Evolutionary conservation across 2,797 vertebrate genomes (phyloP), one percentile per base, ranked within the genome.

Genomic region (Danio kyathit): DNA sequence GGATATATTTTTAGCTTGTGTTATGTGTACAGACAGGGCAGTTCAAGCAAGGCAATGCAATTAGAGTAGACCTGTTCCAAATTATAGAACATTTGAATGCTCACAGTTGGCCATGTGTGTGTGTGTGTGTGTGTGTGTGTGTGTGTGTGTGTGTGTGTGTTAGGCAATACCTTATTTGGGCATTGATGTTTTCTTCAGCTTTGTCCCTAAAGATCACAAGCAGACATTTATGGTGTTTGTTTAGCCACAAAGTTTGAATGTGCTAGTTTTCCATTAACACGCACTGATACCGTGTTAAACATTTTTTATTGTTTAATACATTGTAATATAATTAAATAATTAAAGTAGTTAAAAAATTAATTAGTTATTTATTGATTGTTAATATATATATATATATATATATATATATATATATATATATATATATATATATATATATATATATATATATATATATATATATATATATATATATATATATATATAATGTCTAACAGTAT

Each of bases 41-140:
- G 5, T 5, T 52, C 2, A 52, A 11, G 51, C 10, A 21, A 57
- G 54, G 40, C 41, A 59, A 46, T 73, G 41, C 54, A 86, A 82
- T 76, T 84, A 57, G 78, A 52, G 59, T 71, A 70, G 80, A 76
- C 84, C 46, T 86, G 63, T 79, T 90, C 69, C 65, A 76, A 67
- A 73, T 86, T 88, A 49, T 81, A 89, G 84, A 85, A 64, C 88
- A 86, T 84, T 70, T 83, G 75, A 88, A 76, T 76, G 82, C 77
- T 51, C 64, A 43, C 61, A 66, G 49, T 60, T 51, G 83, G 66
- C 85, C 81, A 75, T 88, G 74, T 86, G 84, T 85, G 48, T 3
- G 1, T 29, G 29, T 77, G 88, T 80, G 84, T 82, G 74, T 77
- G 86, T 78, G 88, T 80, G 84, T 82, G 74, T 78, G 87, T 79